Evolutionary conservation across 2,888 invertebrate species (phyloP), one percentile per base, ranked within the genome.

Genomic region (Hydriomena furcata): DNA sequence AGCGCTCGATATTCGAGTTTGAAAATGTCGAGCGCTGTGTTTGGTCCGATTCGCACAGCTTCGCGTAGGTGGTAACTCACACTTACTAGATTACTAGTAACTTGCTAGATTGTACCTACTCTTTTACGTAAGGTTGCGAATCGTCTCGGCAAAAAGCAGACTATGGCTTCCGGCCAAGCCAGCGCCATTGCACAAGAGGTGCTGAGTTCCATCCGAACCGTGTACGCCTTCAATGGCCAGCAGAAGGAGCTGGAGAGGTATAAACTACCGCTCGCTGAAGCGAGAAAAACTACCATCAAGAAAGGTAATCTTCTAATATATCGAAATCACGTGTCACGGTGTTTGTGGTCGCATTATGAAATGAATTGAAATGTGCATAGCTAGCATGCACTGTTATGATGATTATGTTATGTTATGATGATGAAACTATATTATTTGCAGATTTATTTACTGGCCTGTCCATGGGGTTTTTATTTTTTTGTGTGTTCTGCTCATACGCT

Each of bases 101-200:
- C 17, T 17, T 17, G 17, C 17, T n/a, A n/a, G n/a, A n/a, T n/a
- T n/a, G n/a, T n/a, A n/a, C n/a, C n/a, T n/a, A n/a, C 6, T 6
- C 10, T 13, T 11, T 13, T 24, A 10, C 20, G 7, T 11, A 10
- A 62, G 55, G 12, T 52, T 7, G 46, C 50, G n/a, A 46, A 44
- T 28, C 64, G 81, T 56, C 73, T 94, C 28, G 91, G 93, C 4
- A 92, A 92, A 67, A 86, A 91, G 69, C 94, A 94, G 72, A 81
- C 94, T 1, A 85, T 91, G 54, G 92, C 93, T 0, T 96, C 95
- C 62, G 95, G 94, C 0, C 87, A 90, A 24, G 95, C 95, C 0
- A 94, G 94, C n/a, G 86, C 93, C 0, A 92, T 95, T 8, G 95
- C 95, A 1, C 94, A 95, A 68, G 95, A 96, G 78, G 95, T 94